Evolutionary conservation across 2,888 invertebrate species (phyloP).

Genomic region (Patella pellucida): DNA sequence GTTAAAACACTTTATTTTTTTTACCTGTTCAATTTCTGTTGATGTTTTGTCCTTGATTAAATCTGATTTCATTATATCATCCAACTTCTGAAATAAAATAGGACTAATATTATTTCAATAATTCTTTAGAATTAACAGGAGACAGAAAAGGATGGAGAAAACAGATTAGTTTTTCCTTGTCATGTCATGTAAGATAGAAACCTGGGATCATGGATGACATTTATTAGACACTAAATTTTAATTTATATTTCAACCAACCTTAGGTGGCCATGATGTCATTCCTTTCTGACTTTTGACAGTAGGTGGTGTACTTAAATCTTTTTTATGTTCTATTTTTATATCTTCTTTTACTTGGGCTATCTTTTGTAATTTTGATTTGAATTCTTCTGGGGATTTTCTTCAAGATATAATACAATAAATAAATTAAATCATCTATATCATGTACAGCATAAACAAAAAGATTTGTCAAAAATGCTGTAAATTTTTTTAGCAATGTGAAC

Average conservation of each 20-base stretch:
- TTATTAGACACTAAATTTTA: too few relatives aligned
- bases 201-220: too few relatives aligned
- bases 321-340: not conserved
- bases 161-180: too few relatives aligned
- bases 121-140: too few relatives aligned
- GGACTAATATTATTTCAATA: not conserved
- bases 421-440: not conserved
- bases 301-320: not conserved
- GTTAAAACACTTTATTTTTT: not conserved
- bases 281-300: not conserved
- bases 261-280: conserved; percentile 8
- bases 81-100: conserved; percentile 51
- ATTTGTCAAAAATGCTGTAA: too few relatives aligned
- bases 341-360: not conserved
- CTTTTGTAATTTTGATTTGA: conserved; percentile 4
- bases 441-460: too few relatives aligned
- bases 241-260: not conserved
- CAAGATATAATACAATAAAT: not conserved
- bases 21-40: conserved; percentile 61
- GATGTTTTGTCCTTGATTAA: conserved; percentile 59
- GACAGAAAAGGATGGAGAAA: too few relatives aligned
- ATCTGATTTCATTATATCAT: conserved; percentile 64
- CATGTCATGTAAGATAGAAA: too few relatives aligned
- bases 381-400: conserved; percentile 9
- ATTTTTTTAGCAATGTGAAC: too few relatives aligned